Conservation (phyloP, 2,888 invertebrate species). For the Anoplius nigerrimus region DNA sequence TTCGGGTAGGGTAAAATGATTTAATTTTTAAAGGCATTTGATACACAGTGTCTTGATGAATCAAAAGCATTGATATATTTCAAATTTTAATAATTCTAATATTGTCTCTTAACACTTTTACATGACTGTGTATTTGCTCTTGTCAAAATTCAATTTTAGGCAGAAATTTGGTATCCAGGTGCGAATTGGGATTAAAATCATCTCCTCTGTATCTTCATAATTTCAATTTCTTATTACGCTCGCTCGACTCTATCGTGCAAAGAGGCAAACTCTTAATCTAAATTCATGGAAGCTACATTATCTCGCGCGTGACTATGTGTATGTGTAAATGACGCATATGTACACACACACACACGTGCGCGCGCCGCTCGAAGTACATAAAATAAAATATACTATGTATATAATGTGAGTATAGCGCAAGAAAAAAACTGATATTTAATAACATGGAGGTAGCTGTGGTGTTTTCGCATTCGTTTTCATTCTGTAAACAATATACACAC, state of each 20-base stretch:
- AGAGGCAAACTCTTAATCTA: constrained; percentile 59
- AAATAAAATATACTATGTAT: constrained; percentile 38
- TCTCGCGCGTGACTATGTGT: constrained; percentile 59
- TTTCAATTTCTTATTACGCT: constrained; percentile 20
- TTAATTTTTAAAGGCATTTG: too few relatives aligned
- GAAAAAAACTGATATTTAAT: constrained; percentile 69
- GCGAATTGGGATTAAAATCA: too few relatives aligned
- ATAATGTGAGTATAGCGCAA: constrained; percentile 56
- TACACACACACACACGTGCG: constrained; percentile 26
- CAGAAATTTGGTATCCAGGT: too few relatives aligned
- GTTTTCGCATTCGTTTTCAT: constrained; percentile 55
- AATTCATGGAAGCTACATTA: constrained; percentile 60
- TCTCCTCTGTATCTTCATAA: neutral
- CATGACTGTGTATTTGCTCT: too few relatives aligned
- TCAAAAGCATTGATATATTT: too few relatives aligned
- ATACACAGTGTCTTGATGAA: too few relatives aligned
- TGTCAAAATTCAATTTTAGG: too few relatives aligned
- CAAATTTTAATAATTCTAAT: too few relatives aligned
- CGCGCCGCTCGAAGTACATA: constrained; percentile 26
- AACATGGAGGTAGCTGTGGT: constrained; percentile 73
- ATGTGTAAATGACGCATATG: constrained; percentile 49
- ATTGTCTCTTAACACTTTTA: too few relatives aligned
- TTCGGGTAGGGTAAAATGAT: too few relatives aligned
- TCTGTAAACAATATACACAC: neutral
- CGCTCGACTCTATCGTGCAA: constrained; percentile 56